Conservation (phyloP, 2,888 invertebrate genomes). For the Campaea margaritaria region DNA sequence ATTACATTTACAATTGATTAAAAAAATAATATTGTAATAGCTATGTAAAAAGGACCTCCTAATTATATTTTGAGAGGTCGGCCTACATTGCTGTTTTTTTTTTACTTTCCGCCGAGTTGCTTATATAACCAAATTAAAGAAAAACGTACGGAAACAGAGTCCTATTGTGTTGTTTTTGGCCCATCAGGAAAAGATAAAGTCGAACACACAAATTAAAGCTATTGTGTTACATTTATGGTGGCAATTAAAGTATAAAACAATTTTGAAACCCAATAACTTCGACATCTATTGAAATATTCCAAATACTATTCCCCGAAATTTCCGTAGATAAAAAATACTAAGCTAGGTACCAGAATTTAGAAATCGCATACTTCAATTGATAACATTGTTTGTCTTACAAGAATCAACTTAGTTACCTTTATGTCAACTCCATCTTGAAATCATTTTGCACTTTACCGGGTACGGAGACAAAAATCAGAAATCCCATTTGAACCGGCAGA, state of each 20-base stretch:
- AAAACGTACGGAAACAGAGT: neutral
- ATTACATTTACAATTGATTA: no score
- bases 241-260: no score
- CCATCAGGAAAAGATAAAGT: neutral
- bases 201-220: no score
- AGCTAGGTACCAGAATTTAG: no score
- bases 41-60: neutral
- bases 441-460: constrained; percentile 21
- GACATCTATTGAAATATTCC: no score
- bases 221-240: no score
- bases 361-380: no score
- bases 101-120: constrained; percentile 43
- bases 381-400: no score
- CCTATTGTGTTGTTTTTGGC: neutral
- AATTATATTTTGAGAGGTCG: constrained; percentile 1
- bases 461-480: constrained; percentile 40
- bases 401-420: neutral
- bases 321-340: no score
- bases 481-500: constrained; percentile 42
- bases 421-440: constrained; percentile 1
- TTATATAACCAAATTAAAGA: constrained; percentile 44
- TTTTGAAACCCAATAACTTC: no score
- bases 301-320: no score
- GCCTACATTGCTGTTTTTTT: constrained; percentile 41
- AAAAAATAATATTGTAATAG: no score